Base-by-base conservation (phyloP, 2,113 vertebrate genomes). In the Cisticola juncidis region DNA sequence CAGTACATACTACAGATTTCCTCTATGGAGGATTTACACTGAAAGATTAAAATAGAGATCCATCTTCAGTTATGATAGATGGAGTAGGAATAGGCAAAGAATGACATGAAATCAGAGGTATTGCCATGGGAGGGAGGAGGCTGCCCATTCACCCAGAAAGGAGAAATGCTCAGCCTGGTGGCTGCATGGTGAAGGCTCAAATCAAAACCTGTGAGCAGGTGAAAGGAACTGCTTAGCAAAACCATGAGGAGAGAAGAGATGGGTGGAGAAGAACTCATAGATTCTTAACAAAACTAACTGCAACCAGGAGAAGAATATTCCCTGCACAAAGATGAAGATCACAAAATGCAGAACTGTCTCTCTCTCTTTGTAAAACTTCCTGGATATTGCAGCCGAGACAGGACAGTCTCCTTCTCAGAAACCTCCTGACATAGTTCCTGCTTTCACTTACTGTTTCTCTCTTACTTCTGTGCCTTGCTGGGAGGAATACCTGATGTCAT, bases 331-430 rank as follows among this genome's bases (percentile, higher is more conserved):
- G n/a, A 35, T 26, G 16, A 28, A 50, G 31, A 25, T 71, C 24
- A 61, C 42, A 58, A 51, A 50, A 74, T 40, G 58, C 40, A 31
- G 71, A 74, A 56, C 12, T 28, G 8, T 42, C 36, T 35, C 13
- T 3, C 13, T 3, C 6, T 48, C 15, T 53, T 51, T 26, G 57
- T 77, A n/a, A 64, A 88, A 56, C 24, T 83, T 88, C 48, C 62
- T 57, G 56, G 38, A 9, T 56, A 16, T 68, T 79, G 74, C 1
- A 0, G 66, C 48, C 42, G 22, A 31, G 40, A 62, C 0, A 0
- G 36, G 56, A 70, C 48, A 58, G 16, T 33, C 44, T 54, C 8
- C 69, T 72, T 7, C 60, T 80, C 47, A 71, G 78, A 89, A 96
- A 76, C 38, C 38, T 86, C 23, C 73, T 81, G 48, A 56, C 26